Conservation (phyloP, 2,888 invertebrate genomes). For the Acanthococcus lagerstroemiae region DNA sequence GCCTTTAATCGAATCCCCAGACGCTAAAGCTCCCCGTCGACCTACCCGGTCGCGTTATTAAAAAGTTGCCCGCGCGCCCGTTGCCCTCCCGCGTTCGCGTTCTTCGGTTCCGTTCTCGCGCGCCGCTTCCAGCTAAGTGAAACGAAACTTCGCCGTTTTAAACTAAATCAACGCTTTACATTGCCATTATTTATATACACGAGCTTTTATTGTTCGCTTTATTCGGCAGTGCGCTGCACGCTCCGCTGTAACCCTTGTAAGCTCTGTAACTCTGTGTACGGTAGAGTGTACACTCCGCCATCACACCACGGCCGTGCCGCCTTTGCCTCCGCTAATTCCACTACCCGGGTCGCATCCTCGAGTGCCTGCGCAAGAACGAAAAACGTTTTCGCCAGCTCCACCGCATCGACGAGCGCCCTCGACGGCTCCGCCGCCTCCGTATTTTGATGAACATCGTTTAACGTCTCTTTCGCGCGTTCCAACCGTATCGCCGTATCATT, state of each 20-base stretch:
- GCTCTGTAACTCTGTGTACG: too few relatives aligned
- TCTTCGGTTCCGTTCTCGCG: neutral
- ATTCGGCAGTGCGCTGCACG: neutral
- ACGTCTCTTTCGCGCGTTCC: neutral
- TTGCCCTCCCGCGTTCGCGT: neutral
- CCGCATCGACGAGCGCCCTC: neutral
- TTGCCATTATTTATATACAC: conserved; percentile 21
- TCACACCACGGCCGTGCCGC: neutral
- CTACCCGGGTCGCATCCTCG: too few relatives aligned
- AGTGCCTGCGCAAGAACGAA: too few relatives aligned
- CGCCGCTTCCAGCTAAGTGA: conserved; percentile 6
- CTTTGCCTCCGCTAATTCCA: neutral
- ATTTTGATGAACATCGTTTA: too few relatives aligned
- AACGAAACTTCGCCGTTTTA: conserved; percentile 25
- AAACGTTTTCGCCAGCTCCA: neutral
- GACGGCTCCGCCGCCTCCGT: neutral
- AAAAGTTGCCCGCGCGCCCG: conserved; percentile 8
- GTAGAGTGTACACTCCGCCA: too few relatives aligned
- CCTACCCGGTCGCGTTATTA: conserved; percentile 3
- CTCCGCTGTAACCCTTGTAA: neutral
- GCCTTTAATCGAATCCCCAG: conserved; percentile 27
- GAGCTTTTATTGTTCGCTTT: conserved; percentile 21
- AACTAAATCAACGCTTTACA: conserved; percentile 27
- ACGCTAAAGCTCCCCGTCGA: neutral
- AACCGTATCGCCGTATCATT: too few relatives aligned